Percentiles rank a stretch among this genome's conserved stretches.
Conservation (phyloP, 2,888 invertebrate species). For the Phoronis australis region DNA sequence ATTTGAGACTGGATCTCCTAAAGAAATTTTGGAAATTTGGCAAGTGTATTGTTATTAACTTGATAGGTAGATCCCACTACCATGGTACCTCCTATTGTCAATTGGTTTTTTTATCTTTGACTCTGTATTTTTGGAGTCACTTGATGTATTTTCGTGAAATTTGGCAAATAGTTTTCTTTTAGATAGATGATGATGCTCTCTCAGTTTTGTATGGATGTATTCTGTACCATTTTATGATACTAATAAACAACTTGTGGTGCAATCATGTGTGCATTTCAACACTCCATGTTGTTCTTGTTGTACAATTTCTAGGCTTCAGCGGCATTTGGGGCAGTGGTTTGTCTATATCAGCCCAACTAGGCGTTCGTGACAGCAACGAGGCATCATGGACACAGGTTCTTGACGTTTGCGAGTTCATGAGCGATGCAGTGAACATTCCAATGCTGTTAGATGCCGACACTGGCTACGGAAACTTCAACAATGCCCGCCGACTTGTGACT, state of each 20-base stretch:
- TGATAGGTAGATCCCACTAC: too few relatives aligned
- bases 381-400: conserved; percentile 56
- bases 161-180: too few relatives aligned
- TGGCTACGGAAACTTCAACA: conserved; percentile 56
- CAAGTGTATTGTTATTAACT: too few relatives aligned
- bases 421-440: conserved; percentile 52
- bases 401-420: conserved; percentile 54
- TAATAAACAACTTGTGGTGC: not conserved
- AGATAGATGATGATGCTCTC: too few relatives aligned
- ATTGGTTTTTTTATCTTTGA: too few relatives aligned
- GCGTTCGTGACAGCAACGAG: conserved; percentile 55
- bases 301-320: conserved; percentile 34
- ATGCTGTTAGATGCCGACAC: conserved; percentile 56
- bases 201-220: not conserved
- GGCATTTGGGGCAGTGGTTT: conserved; percentile 55
- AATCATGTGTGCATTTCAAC: not conserved
- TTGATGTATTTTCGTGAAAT: too few relatives aligned
- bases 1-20: too few relatives aligned
- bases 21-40: too few relatives aligned
- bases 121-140: too few relatives aligned
- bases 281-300: too few relatives aligned
- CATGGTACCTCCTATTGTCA: too few relatives aligned
- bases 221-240: not conserved
- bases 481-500: conserved; percentile 52
- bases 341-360: conserved; percentile 53